These are phyloP conservation scores for Pararge aegeria DNA, from an alignment of 1,140 invertebrate genomes.

Conservation along the genomic window DNA sequence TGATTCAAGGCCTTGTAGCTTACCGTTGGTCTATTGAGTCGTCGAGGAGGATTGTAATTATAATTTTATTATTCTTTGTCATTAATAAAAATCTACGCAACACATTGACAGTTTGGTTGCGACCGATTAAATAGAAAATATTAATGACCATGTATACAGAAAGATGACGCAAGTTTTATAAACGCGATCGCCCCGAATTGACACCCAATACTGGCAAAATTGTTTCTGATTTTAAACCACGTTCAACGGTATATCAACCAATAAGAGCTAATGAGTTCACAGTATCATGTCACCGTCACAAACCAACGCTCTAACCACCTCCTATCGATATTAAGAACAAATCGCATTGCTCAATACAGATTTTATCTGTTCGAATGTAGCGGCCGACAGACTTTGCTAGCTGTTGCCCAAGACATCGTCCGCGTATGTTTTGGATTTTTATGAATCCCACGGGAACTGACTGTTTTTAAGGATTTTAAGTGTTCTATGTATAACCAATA, in stretches of 20 bases:
- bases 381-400: conserved; percentile 13
- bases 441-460: too few relatives aligned
- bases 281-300: conserved; percentile 6
- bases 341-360: conserved; percentile 26
- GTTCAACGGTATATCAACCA: background rate
- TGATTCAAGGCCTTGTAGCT: too few relatives aligned
- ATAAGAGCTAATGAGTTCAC: conserved; percentile 9
- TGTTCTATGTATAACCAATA: too few relatives aligned
- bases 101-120: background rate
- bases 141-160: background rate
- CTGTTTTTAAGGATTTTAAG: too few relatives aligned
- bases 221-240: background rate
- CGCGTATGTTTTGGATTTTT: too few relatives aligned
- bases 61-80: background rate
- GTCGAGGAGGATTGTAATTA: background rate
- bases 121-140: background rate
- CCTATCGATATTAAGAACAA: conserved; percentile 25
- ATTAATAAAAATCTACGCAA: background rate
- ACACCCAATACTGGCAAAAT: background rate
- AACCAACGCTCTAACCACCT: conserved; percentile 22
- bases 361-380: conserved; percentile 14
- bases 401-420: too few relatives aligned
- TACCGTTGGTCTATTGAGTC: background rate
- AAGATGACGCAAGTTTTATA: background rate
- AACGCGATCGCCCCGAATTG: background rate